Conservation (phyloP, 30 jellyfish, hydroid and myxozoan species). For the Cassiopea andromeda region DNA sequence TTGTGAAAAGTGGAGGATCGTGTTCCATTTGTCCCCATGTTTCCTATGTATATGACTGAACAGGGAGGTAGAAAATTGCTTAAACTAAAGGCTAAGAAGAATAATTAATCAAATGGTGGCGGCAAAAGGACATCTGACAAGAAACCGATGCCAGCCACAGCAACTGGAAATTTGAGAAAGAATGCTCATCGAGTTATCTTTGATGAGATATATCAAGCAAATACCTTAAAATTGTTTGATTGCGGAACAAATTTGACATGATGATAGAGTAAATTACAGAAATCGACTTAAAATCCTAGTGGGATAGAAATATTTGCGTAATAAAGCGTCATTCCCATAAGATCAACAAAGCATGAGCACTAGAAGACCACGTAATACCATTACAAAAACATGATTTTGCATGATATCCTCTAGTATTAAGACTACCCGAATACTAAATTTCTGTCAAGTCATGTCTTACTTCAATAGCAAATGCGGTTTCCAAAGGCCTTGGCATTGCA, state of each 20-base stretch:
- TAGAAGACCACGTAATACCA: background rate
- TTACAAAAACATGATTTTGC: background rate
- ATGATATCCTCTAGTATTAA: no score
- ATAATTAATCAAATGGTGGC: background rate
- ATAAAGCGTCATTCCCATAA: background rate
- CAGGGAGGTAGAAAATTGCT: no score
- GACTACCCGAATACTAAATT: background rate
- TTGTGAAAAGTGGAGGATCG: no score
- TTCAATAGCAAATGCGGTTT: no score
- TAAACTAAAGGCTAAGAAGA: background rate
- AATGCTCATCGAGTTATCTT: background rate
- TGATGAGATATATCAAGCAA: background rate
- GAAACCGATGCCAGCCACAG: no score
- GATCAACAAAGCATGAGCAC: background rate
- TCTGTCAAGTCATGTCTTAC: no score
- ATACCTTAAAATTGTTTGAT: background rate
- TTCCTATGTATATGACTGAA: no score
- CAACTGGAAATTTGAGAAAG: no score
- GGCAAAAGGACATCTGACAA: background rate
- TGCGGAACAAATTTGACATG: background rate
- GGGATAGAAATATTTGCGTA: background rate
- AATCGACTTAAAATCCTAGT: background rate
- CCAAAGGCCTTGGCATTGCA: no score
- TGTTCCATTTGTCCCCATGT: no score
- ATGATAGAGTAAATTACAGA: background rate